A percentile compares a stretch with the other conserved stretches of the same genome.
These are phyloP conservation scores for Odontamblyopus lacepedii DNA, from an alignment of 2,797 vertebrate species.

Conservation along the genomic window DNA sequence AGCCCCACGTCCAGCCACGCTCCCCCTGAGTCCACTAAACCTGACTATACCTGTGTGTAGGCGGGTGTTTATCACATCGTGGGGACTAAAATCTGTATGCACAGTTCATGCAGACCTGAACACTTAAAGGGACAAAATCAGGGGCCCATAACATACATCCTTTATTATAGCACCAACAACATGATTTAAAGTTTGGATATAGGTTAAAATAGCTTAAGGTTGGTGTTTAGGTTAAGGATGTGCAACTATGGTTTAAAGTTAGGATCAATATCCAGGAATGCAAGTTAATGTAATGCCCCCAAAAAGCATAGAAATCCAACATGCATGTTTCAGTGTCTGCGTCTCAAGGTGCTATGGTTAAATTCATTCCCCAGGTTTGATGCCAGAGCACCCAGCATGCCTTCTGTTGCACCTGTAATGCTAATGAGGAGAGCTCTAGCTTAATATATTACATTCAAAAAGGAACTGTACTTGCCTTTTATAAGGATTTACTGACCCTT, in stretches of 20 bases:
- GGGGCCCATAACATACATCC: neutral
- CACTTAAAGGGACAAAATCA: neutral
- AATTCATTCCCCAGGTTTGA: constrained; percentile 19
- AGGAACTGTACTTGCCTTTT: neutral
- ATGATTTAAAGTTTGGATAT: too few species aligned
- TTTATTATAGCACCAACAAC: neutral
- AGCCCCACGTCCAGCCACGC: constrained; percentile 34
- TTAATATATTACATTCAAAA: neutral
- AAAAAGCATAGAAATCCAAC: neutral
- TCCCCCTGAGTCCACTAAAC: constrained; percentile 36
- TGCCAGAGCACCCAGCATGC: constrained; percentile 5
- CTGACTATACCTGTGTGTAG: constrained; percentile 8
- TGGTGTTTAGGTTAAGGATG: neutral
- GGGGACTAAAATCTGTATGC: neutral
- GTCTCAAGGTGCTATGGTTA: constrained; percentile 11
- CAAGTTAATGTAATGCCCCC: neutral
- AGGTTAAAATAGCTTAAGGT: too few species aligned
- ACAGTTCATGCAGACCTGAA: neutral
- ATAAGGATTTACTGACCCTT: neutral
- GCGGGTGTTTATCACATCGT: neutral
- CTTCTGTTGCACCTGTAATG: constrained; percentile 23
- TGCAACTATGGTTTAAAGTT: neutral
- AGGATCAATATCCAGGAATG: neutral
- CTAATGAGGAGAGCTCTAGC: neutral
- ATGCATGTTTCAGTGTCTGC: neutral